Base-by-base conservation (phyloP, 2,888 invertebrate species). In the Tachystola acroxantha region DNA sequence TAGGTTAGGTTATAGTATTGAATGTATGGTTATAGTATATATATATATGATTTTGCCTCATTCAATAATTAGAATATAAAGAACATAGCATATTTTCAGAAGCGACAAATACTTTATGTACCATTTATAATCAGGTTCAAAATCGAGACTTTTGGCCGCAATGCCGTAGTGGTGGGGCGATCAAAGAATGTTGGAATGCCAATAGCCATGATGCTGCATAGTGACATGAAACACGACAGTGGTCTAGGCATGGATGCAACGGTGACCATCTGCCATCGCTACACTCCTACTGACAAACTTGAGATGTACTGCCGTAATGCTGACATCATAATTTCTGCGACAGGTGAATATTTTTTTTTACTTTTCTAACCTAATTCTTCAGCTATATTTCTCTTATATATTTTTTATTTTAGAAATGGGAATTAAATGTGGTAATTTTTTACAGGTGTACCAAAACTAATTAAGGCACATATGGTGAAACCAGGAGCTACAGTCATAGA, bases 131-230 rank as follows among this genome's bases (percentile, higher is more conserved):
- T 42, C 60, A 87, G 87, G 48, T 81, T 75, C 45, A 78, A 87
- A 48, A 81, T 96, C 42, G 90, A 94, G 41, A 96, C 96, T 0
- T 90, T 91, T 59, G 96, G 96, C 1, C 94, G 94, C 56, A 96
- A 95, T 68, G 94, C 95, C 3, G 96, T 97, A 0, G 92, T 97
- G 0, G 92, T 95, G 47, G 97, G 97, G 1, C 88, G 97, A 36
- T 97, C 97, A 0, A 97, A 97, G 73, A 95, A 97, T 74, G 96
- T 97, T 12, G 96, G 97, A 0, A 89, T 97, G 84, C 97, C 97
- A 0, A 93, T 96, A 40, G 94, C 96, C 0, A 90, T 97, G 88
- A 81, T 96, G 55, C 75, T 97, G 34, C 94, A 94, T 64, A 91
- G 94, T 2, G 95, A 95, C 76, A 90, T 89, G 20, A 72, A 72